Conservation (phyloP, 2,888 invertebrate species). For the Neoscelio sp. region DNA sequence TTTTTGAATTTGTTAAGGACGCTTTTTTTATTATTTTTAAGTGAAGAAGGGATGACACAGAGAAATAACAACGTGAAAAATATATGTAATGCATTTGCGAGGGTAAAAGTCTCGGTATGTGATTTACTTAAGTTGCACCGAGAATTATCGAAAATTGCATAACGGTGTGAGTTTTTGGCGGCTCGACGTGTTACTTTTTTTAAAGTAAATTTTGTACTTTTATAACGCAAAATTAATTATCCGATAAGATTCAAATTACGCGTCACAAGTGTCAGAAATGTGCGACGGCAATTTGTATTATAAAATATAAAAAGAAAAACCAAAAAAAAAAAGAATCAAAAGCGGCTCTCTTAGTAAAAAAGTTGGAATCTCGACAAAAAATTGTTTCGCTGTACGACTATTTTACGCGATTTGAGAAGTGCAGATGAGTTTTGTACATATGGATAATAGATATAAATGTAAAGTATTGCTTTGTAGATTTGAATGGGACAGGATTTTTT, state of each 20-base stretch:
- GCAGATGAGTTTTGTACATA: conserved; percentile 28
- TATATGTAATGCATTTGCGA: neutral
- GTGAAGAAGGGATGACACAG: too few relatives aligned
- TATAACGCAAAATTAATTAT: conserved; percentile 9
- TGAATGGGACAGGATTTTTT: neutral
- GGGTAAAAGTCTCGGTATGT: neutral
- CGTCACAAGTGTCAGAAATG: neutral
- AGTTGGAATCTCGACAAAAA: conserved; percentile 18
- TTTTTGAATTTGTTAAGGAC: too few relatives aligned
- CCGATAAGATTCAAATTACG: neutral
- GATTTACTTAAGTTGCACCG: neutral
- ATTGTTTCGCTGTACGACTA: conserved; percentile 14
- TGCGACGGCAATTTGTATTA: too few relatives aligned
- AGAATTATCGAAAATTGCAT: neutral
- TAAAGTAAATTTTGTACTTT: conserved; percentile 12
- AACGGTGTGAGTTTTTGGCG: too few relatives aligned
- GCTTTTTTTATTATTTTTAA: too few relatives aligned
- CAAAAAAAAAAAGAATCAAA: neutral
- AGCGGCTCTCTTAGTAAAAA: neutral
- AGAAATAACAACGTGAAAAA: too few relatives aligned
- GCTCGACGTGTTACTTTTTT: neutral
- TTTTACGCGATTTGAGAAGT: conserved; percentile 1
- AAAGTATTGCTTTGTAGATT: conserved; percentile 16
- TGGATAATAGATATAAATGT: conserved; percentile 4
- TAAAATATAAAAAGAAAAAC: too few relatives aligned